phyloP scores from a whole-genome alignment of 2,888 invertebrate species.

The Agrochola circellaris region DNA sequence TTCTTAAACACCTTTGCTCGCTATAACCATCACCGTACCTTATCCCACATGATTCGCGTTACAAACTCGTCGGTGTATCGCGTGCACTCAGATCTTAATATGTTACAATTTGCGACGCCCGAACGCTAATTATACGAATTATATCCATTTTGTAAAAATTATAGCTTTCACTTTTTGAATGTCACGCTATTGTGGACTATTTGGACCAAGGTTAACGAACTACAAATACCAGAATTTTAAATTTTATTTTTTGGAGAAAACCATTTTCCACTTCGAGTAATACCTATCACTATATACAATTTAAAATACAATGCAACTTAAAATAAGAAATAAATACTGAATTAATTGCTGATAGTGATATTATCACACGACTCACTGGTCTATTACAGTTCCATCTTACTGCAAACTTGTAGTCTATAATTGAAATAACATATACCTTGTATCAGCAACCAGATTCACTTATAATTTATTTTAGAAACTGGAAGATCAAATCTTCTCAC shows the following conservation, averaged over 20 bases:
- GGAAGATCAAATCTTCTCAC: slow-evolving; percentile 33
- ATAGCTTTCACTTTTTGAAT: slow-evolving; percentile 67
- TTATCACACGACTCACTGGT: too few species aligned
- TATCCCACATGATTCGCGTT: slow-evolving; percentile 51
- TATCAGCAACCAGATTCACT: not conserved
- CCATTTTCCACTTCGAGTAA: not conserved
- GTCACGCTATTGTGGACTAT: slow-evolving; percentile 66
- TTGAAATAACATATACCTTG: not conserved
- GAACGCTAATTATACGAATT: slow-evolving; percentile 66
- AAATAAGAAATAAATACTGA: not conserved
- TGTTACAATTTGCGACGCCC: slow-evolving; percentile 67
- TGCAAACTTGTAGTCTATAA: not conserved
- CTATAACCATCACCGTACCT: slow-evolving; percentile 46
- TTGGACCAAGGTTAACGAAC: slow-evolving; percentile 62
- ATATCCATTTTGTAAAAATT: slow-evolving; percentile 58
- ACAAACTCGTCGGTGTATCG: slow-evolving; percentile 65
- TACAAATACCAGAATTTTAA: not conserved
- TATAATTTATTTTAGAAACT: slow-evolving; percentile 15
- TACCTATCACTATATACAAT: not conserved
- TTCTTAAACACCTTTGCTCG: slow-evolving; percentile 4
- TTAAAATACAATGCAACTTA: not conserved
- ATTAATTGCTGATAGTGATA: not conserved
- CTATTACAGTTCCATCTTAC: not conserved
- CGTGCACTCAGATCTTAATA: slow-evolving; percentile 69
- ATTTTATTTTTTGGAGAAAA: not conserved